Percentiles rank a stretch among this genome's conserved stretches.
Conservation (phyloP, 2,113 vertebrate genomes). For the Macrotus californicus region DNA sequence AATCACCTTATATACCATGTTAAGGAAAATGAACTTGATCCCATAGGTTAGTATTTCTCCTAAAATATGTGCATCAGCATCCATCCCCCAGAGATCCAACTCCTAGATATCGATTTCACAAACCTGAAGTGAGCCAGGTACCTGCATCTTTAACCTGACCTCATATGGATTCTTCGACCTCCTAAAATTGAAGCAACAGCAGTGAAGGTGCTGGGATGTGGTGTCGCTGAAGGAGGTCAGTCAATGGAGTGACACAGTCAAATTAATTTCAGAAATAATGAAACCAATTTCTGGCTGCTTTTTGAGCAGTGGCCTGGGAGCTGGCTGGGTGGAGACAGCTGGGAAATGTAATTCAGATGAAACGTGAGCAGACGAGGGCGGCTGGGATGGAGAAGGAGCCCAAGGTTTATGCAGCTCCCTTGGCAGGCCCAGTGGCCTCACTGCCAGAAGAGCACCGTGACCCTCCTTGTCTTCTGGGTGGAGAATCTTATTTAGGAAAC, state of each 20-base stretch:
- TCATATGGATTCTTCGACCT: background rate
- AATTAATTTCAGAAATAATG: background rate
- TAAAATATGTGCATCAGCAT: background rate
- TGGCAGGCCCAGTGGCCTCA: background rate
- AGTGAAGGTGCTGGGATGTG: background rate
- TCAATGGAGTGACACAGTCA: background rate
- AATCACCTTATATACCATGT: background rate
- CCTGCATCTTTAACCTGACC: background rate
- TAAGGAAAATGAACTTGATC: background rate
- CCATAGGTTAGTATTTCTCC: background rate
- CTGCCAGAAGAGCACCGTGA: background rate
- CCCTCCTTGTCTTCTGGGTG: background rate
- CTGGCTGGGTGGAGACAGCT: background rate
- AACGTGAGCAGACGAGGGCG: background rate
- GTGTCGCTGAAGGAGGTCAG: background rate
- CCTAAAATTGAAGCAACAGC: background rate
- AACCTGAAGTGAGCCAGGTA: background rate
- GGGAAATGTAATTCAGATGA: background rate
- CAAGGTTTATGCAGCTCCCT: background rate
- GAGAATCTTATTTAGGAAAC: background rate
- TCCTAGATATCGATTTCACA: background rate
- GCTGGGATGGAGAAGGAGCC: background rate
- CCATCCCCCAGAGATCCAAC: background rate
- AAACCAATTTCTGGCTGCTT: background rate
- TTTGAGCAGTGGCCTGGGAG: background rate